Conservation (phyloP, 23 tunicate genomes). For the Trididemnum clinides region DNA sequence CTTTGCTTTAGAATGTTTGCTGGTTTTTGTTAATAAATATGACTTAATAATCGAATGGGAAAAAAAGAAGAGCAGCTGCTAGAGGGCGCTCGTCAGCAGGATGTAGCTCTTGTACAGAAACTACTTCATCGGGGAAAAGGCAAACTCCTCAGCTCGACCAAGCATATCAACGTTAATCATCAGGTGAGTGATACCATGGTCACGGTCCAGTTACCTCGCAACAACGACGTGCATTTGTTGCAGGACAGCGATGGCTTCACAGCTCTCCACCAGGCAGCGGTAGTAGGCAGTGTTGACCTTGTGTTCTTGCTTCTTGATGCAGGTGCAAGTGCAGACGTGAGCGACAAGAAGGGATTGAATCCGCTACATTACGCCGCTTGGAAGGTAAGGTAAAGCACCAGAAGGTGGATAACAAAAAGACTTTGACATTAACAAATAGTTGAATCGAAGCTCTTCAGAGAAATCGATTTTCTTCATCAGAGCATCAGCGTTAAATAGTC, state of each 20-base stretch:
- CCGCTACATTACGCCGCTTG: constrained; percentile 53
- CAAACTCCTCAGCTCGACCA: constrained; percentile 51
- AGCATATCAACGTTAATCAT: constrained; percentile 48
- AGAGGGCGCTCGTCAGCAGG: constrained; percentile 38
- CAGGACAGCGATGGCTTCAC: constrained; percentile 54
- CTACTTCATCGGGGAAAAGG: constrained; percentile 51
- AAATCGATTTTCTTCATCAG: background rate
- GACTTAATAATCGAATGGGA: constrained; percentile 27
- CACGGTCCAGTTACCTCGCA: too few relatives aligned
- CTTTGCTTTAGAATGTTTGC: too few relatives aligned
- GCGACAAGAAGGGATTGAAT: constrained; percentile 51
- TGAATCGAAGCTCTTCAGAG: too few relatives aligned
- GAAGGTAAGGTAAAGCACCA: constrained; percentile 35
- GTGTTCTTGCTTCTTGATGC: constrained; percentile 34
- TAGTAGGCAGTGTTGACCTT: constrained; percentile 35
- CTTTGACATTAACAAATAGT: too few relatives aligned
- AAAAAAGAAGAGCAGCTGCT: constrained; percentile 53
- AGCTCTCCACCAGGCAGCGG: constrained; percentile 63
- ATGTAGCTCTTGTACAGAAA: constrained; percentile 38
- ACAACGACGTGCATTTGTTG: background rate
- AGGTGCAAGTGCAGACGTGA: constrained; percentile 26
- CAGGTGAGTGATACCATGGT: constrained; percentile 20
- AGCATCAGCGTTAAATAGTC: background rate
- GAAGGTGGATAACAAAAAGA: too few relatives aligned
- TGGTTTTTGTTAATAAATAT: too few relatives aligned